Percentiles rank a stretch among this genome's conserved stretches.
Evolutionary conservation across 2,113 vertebrate species (phyloP).

Genomic region (Balaenoptera acutorostrata): DNA sequence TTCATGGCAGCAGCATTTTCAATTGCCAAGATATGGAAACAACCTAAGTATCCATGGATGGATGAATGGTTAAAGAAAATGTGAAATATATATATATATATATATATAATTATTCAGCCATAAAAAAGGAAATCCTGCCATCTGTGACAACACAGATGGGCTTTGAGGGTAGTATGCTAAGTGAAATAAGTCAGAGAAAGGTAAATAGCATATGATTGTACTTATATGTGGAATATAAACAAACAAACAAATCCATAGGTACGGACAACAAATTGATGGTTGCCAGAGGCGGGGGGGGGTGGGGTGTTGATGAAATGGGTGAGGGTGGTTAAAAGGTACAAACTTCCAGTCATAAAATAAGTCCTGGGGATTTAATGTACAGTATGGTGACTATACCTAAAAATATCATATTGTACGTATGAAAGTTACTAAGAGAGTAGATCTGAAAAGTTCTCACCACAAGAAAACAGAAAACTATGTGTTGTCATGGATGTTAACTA

Average conservation of each 20-base stretch:
- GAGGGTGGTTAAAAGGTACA: neutral
- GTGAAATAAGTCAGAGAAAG: neutral
- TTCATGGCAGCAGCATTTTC: neutral
- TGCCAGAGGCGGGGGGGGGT: neutral
- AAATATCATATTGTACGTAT: neutral
- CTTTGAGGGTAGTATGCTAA: neutral
- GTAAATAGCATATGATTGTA: neutral
- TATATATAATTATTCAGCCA: neutral
- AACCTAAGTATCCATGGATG: neutral
- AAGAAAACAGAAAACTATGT: neutral
- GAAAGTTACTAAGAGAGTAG: neutral
- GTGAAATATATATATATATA: neutral
- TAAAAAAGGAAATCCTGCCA: neutral
- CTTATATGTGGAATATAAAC: neutral
- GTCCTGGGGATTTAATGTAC: no score
- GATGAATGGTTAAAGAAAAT: neutral
- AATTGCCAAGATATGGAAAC: neutral
- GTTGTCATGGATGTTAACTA: neutral
- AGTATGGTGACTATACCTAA: neutral
- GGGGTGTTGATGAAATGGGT: neutral
- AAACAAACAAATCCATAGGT: neutral
- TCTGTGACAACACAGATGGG: neutral
- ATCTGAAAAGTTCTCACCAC: neutral
- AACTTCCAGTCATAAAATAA: neutral
- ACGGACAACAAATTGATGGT: neutral